Evolutionary conservation across 2,888 invertebrate genomes (phyloP).

Genomic region (Drosophila pseudotalamancana): DNA sequence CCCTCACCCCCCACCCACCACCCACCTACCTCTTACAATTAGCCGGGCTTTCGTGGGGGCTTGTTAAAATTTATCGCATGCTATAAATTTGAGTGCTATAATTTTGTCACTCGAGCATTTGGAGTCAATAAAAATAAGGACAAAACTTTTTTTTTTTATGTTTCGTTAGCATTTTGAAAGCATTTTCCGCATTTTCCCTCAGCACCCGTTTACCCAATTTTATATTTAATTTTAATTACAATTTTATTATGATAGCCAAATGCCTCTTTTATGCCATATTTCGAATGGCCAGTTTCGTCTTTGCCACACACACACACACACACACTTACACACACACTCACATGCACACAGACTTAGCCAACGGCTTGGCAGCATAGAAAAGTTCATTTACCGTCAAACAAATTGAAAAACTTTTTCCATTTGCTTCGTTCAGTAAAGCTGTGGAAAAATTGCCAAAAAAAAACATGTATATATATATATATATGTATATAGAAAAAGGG

Average conservation of each 20-base stretch:
- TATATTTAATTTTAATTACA: constrained; percentile 70
- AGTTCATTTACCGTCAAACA: constrained; percentile 74
- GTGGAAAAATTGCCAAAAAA: constrained; percentile 54
- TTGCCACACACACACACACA: constrained; percentile 19
- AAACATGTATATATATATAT: too few relatives aligned
- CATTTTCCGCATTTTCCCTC: constrained; percentile 31
- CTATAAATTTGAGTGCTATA: constrained; percentile 69
- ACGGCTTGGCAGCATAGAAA: constrained; percentile 44
- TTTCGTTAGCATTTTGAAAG: constrained; percentile 55
- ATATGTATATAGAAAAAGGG: too few relatives aligned
- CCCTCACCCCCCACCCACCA: neutral
- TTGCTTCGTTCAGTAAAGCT: constrained; percentile 53
- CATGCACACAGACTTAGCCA: constrained; percentile 1
- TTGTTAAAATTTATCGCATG: constrained; percentile 74
- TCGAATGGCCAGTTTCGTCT: constrained; percentile 52
- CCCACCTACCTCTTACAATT: constrained; percentile 36
- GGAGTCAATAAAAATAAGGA: constrained; percentile 59
- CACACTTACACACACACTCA: constrained; percentile 14
- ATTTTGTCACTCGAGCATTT: constrained; percentile 63
- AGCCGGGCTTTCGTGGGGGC: constrained; percentile 26
- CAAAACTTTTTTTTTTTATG: constrained; percentile 66
- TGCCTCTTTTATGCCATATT: constrained; percentile 66
- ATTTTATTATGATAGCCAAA: constrained; percentile 70
- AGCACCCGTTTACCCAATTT: constrained; percentile 31
- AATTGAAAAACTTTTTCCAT: constrained; percentile 79